phyloP scores from a whole-genome alignment of 2,797 vertebrate genomes.

The Melanotaenia trifasciata region DNA sequence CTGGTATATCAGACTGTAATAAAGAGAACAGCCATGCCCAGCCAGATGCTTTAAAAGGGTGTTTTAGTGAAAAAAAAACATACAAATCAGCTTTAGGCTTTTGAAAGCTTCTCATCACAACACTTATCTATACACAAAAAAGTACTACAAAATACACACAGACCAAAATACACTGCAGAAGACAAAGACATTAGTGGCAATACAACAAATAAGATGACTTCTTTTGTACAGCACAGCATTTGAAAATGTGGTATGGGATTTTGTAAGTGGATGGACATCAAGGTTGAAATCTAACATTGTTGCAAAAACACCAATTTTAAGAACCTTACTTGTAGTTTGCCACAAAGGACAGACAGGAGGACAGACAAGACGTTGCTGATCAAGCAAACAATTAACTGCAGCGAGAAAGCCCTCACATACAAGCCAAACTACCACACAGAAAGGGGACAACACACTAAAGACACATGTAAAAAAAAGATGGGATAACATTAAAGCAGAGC shows the following conservation, averaged over 20 bases:
- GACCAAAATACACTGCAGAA: conserved; percentile 5
- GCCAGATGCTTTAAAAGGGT: background rate
- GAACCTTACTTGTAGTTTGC: conserved; percentile 62
- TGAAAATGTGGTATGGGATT: background rate
- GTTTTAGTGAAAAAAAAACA: background rate
- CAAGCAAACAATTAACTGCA: background rate
- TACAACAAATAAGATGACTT: conserved; percentile 54
- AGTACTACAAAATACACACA: background rate
- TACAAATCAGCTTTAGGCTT: background rate
- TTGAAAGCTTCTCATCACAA: background rate
- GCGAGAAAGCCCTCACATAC: conserved; percentile 30
- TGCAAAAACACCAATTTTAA: background rate
- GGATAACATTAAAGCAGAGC: conserved; percentile 46
- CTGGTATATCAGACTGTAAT: background rate
- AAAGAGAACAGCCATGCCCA: background rate
- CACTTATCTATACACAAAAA: background rate
- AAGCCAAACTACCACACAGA: conserved; percentile 32
- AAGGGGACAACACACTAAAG: conserved; percentile 48
- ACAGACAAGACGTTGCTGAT: conserved; percentile 24
- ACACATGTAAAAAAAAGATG: conserved; percentile 31
- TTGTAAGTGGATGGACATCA: background rate
- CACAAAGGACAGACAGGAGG: conserved; percentile 40
- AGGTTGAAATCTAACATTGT: background rate
- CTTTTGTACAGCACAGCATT: background rate
- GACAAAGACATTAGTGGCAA: conserved; percentile 58